A percentile compares a stretch with the other conserved stretches of the same genome.
Evolutionary conservation across 1,140 invertebrate genomes (phyloP).

Genomic region (Trachymyrmex septentrionalis): DNA sequence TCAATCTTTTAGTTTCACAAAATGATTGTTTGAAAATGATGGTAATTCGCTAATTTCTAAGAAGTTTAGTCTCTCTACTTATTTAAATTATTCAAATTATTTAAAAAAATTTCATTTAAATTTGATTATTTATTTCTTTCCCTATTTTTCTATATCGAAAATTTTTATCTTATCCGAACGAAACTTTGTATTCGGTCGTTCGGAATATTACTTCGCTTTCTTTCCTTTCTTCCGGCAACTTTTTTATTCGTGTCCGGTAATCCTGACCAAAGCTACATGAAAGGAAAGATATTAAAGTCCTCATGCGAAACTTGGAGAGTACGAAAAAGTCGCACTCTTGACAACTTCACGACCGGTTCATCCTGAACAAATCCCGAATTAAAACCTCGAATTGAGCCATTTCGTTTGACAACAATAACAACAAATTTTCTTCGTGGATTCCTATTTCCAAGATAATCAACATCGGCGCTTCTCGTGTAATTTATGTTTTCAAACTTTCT

Average conservation of each 20-base stretch:
- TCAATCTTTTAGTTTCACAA: neutral
- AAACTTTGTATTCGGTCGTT: slow-evolving; percentile 57
- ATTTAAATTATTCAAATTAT: neutral
- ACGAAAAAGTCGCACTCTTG: slow-evolving; percentile 20
- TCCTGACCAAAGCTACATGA: slow-evolving; percentile 33
- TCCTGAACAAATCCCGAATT: slow-evolving; percentile 12
- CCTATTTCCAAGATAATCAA: neutral
- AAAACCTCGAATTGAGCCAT: slow-evolving; percentile 35
- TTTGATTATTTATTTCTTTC: slow-evolving; percentile 2
- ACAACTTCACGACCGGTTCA: slow-evolving; percentile 2
- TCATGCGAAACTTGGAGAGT: slow-evolving; percentile 26
- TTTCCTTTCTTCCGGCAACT: slow-evolving; percentile 59
- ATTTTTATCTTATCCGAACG: slow-evolving; percentile 64
- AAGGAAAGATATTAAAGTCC: slow-evolving; percentile 47
- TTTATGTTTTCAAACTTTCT: neutral
- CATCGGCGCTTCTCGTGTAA: neutral
- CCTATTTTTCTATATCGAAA: slow-evolving; percentile 47
- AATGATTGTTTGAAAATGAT: neutral
- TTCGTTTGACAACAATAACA: neutral
- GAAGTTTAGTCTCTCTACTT: no score
- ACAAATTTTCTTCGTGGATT: neutral
- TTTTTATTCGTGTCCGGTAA: slow-evolving; percentile 10
- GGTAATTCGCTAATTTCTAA: neutral
- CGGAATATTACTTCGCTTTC: slow-evolving; percentile 68
- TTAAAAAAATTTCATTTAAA: neutral